Evolutionary conservation across 1,140 invertebrate genomes (phyloP).

Genomic region (Atta texana): DNA sequence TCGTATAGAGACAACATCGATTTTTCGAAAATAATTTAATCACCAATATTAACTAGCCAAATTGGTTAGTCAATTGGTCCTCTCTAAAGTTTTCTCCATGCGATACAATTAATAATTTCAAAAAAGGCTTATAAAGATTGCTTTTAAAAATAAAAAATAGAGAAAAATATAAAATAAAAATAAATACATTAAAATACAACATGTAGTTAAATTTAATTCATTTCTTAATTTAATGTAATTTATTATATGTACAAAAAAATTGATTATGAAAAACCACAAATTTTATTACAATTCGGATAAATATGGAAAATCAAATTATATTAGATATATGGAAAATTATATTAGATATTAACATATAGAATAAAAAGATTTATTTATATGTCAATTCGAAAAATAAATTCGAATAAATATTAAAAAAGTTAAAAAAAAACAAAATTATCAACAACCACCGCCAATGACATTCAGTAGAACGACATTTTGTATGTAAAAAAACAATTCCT

Average conservation of each 20-base stretch:
- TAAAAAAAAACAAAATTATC: neutral
- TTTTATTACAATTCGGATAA: neutral
- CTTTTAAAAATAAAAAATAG: neutral
- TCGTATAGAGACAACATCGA: neutral
- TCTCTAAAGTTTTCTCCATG: neutral
- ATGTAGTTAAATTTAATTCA: neutral
- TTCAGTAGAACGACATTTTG: neutral
- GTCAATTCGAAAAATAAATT: neutral
- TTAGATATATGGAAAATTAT: neutral
- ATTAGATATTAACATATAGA: neutral
- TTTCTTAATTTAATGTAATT: neutral
- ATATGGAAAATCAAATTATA: neutral
- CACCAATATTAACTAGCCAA: neutral
- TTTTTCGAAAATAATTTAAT: conserved; percentile 9
- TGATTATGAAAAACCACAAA: neutral
- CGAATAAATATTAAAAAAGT: neutral
- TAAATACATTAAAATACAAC: neutral
- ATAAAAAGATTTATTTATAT: neutral
- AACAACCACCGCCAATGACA: neutral
- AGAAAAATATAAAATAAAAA: neutral
- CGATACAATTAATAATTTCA: neutral
- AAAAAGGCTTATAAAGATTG: neutral
- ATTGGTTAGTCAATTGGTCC: neutral
- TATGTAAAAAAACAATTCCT: neutral
- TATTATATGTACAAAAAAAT: conserved; percentile 3